A percentile compares a stretch with the other conserved stretches of the same genome.
Conservation (phyloP, 30 jellyfish, hydroid and myxozoan species). For the Turritopsis rubra region DNA sequence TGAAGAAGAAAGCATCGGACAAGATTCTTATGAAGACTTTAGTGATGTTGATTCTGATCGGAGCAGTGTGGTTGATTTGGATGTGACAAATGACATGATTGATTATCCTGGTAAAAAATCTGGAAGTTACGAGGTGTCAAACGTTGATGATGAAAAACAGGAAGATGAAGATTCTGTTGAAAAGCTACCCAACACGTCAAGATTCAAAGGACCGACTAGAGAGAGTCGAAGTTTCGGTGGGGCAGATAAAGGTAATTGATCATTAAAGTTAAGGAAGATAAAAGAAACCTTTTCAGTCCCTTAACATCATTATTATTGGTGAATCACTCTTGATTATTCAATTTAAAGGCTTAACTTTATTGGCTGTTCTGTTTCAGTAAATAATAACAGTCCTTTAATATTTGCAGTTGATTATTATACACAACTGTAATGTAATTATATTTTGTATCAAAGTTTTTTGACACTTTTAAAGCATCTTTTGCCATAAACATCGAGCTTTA, state of each 20-base stretch:
- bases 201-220: background rate
- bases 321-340: no score
- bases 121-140: background rate
- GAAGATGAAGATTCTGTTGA: background rate
- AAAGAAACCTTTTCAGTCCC: no score
- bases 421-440: no score
- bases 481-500: no score
- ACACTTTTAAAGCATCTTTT: no score
- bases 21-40: constrained; percentile 35
- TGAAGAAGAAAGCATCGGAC: constrained; percentile 24
- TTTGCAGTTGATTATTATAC: no score
- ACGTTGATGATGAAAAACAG: background rate
- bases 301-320: no score
- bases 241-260: constrained; percentile 13
- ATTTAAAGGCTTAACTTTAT: no score
- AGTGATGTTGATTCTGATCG: constrained; percentile 78
- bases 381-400: no score
- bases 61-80: constrained; percentile 53
- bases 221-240: constrained; percentile 4
- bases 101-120: background rate
- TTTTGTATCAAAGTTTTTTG: no score
- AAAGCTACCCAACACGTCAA: background rate
- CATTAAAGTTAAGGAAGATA: no score
- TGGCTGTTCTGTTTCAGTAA: no score
- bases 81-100: constrained; percentile 7